Conservation (phyloP, 23 tunicate species). For the Pegea sp. region DNA sequence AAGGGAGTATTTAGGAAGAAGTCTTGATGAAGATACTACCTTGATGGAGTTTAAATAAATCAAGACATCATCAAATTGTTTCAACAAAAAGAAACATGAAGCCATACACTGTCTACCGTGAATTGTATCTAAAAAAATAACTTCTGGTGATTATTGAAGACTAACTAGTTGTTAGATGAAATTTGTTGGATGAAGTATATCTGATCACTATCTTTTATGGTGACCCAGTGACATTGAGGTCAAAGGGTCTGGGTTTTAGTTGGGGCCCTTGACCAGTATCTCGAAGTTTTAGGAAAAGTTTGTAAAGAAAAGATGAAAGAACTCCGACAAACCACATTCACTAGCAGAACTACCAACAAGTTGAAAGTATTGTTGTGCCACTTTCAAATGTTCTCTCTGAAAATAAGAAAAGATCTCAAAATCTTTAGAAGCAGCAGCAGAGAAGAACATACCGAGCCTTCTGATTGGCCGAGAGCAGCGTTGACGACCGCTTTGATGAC, state of each 20-base stretch:
- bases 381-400: slow-evolving; percentile 83
- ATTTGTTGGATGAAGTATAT: no score
- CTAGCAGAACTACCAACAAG: slow-evolving; percentile 93
- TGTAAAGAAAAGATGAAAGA: background rate
- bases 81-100: slow-evolving; percentile 84
- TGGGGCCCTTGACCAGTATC: background rate
- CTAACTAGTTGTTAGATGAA: no score
- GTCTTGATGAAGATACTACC: slow-evolving; percentile 19
- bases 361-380: slow-evolving; percentile 93
- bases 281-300: background rate
- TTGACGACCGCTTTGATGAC: slow-evolving; percentile 95
- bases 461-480: slow-evolving; percentile 69
- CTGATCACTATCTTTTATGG: background rate
- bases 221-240: background rate
- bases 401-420: slow-evolving; percentile 45
- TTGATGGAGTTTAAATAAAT: slow-evolving; percentile 88
- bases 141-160: no score
- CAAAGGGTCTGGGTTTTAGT: background rate
- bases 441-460: slow-evolving; percentile 53
- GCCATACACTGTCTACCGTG: slow-evolving; percentile 99
- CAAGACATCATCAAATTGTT: slow-evolving; percentile 94
- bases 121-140: slow-evolving; percentile 78
- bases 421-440: slow-evolving; percentile 41
- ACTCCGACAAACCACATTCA: slow-evolving; percentile 89
- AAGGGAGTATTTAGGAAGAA: no score